Evolutionary conservation across 2,797 vertebrate genomes (phyloP).

Genomic region (Gymnothorax javanicus): DNA sequence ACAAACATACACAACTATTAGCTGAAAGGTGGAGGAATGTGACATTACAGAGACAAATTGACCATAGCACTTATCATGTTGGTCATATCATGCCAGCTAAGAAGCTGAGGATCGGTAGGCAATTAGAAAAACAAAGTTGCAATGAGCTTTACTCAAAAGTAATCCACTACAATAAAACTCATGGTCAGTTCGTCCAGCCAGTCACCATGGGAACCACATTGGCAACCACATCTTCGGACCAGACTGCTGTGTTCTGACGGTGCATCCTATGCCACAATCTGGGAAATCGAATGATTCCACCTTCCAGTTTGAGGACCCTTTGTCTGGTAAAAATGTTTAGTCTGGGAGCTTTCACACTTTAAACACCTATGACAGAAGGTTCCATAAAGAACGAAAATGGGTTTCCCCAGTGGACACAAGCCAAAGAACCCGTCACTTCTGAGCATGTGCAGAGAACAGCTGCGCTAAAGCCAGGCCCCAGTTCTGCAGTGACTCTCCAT

Average conservation of each 20-base stretch:
- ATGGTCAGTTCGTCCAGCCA: not conserved
- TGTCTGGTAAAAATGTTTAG: too few relatives aligned
- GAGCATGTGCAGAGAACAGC: not conserved
- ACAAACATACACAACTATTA: not conserved
- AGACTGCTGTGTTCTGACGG: too few relatives aligned
- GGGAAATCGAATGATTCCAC: too few relatives aligned
- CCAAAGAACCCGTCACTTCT: conserved; percentile 42
- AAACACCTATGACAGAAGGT: too few relatives aligned
- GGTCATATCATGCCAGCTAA: not conserved
- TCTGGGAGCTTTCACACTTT: too few relatives aligned
- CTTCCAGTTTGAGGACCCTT: too few relatives aligned
- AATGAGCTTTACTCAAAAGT: too few relatives aligned
- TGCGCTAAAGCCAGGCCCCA: not conserved
- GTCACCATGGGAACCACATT: not conserved
- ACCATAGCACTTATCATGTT: not conserved
- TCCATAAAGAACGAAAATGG: too few relatives aligned
- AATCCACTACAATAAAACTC: not conserved
- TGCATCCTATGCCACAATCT: too few relatives aligned
- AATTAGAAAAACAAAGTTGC: not conserved
- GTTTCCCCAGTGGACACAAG: too few relatives aligned
- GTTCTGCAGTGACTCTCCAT: conserved; percentile 50
- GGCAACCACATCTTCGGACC: not conserved
- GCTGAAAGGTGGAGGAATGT: not conserved
- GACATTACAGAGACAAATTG: not conserved
- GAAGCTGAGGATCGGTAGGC: not conserved